Evolutionary conservation across 2,888 invertebrate genomes (phyloP).

Genomic region (Nephrotoma flavescens): DNA sequence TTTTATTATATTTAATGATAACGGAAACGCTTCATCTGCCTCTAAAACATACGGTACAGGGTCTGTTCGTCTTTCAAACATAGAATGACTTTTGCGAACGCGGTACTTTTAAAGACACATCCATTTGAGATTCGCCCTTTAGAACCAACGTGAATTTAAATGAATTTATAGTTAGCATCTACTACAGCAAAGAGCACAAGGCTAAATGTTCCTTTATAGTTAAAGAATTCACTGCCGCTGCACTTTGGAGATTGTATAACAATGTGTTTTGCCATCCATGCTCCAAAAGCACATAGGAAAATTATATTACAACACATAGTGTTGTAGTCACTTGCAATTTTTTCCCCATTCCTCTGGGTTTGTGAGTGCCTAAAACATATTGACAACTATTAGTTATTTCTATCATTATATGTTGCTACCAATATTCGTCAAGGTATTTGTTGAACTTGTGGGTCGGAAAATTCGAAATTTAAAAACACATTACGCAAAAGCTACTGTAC

Average conservation of each 20-base stretch:
- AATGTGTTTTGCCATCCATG: slow-evolving; percentile 9
- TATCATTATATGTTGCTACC: not conserved
- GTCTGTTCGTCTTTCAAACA: slow-evolving; percentile 1
- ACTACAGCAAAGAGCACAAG: slow-evolving; percentile 15
- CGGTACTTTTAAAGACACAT: not conserved
- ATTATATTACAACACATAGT: not conserved
- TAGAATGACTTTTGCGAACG: too few species aligned
- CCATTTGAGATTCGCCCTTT: not conserved
- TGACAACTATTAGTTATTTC: not conserved
- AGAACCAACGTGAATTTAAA: slow-evolving; percentile 7
- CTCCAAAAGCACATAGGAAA: not conserved
- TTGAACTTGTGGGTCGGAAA: slow-evolving; percentile 6
- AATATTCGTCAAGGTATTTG: slow-evolving; percentile 7
- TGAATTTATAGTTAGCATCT: slow-evolving; percentile 16
- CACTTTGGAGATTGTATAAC: not conserved
- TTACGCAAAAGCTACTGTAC: slow-evolving; percentile 6
- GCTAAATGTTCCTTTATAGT: slow-evolving; percentile 13
- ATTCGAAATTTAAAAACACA: slow-evolving; percentile 7
- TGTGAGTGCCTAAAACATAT: not conserved
- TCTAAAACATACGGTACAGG: slow-evolving; percentile 7
- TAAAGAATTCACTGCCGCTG: slow-evolving; percentile 18
- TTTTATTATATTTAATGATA: too few species aligned
- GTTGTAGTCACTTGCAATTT: not conserved
- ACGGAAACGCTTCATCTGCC: slow-evolving; percentile 4
- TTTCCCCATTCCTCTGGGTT: not conserved